Evolutionary conservation across 2,113 vertebrate species (phyloP).

Genomic region (Regulus satrapa): DNA sequence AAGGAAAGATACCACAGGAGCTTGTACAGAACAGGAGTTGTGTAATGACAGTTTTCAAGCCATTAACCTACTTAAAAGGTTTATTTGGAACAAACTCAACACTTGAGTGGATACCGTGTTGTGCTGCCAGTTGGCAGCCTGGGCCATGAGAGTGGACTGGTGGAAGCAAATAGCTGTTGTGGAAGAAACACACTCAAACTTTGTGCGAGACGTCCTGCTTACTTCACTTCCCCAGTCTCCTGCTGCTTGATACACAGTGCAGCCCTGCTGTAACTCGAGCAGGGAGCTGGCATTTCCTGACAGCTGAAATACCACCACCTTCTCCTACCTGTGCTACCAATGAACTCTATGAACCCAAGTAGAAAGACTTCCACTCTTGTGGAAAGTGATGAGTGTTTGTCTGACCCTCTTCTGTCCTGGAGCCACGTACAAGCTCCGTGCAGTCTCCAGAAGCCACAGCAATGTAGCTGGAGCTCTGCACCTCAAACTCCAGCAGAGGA

Average conservation of each 20-base stretch:
- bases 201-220: slow-evolving; percentile 25
- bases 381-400: not conserved
- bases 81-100: slow-evolving; percentile 56
- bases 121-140: slow-evolving; percentile 53
- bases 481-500: not conserved
- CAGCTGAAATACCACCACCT: not conserved
- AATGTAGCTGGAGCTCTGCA: not conserved
- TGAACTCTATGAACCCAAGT: not conserved
- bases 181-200: not conserved
- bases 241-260: not conserved
- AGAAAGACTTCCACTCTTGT: not conserved
- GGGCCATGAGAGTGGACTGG: not conserved
- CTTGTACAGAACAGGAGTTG: slow-evolving; percentile 38
- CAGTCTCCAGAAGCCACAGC: not conserved
- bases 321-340: not conserved
- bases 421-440: not conserved
- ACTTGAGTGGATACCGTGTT: not conserved
- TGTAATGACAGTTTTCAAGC: slow-evolving; percentile 56
- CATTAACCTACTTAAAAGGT: slow-evolving; percentile 63
- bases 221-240: not conserved
- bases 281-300: slow-evolving; percentile 2
- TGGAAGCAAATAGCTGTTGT: slow-evolving; percentile 18
- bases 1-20: slow-evolving; percentile 6
- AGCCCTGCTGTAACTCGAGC: not conserved
- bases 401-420: not conserved